Evolutionary conservation across 2,797 vertebrate genomes (phyloP), one percentile per base, ranked within the genome.

Genomic region (Molossus alvarezi): DNA sequence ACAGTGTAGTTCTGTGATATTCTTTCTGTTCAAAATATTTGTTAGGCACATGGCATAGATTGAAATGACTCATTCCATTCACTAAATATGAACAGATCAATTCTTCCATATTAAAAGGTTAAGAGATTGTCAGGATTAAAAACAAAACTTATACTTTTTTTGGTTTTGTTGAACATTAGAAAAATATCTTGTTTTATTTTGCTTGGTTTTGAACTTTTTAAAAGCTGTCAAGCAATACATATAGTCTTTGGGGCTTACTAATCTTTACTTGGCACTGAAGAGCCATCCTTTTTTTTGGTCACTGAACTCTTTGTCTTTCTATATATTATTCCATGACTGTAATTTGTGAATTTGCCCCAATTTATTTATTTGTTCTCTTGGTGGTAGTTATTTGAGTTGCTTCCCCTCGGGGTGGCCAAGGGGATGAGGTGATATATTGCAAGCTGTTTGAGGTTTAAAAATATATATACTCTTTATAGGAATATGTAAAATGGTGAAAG

Each of bases 311-410:
- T 64, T 86, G 57, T 2, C 23, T 80, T 86, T 67, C 14, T 86
- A 1, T 69, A 57, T 81, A 33, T 27, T 60, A 14, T 84, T 83
- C 53, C 11, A 17, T n/a, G 27, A 93, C 23, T 41, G 9, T 72
- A 65, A 23, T 65, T 81, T 67, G 17, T 94, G 71, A 89, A 23
- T 94, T 9, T 51, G 27, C 10, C 25, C 71, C 45, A 51, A 6
- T 67, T 76, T 83, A 48, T 83, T 23, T 73, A 15, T 82, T 23
- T 53, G 0, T 69, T 83, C 18, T 92, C 20, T 64, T 57, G 27
- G 2, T 84, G 81, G 45, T 91, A 23, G 13, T 83, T 77, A 69
- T 69, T 86, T 88, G 37, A 62, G 29, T 82, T 91, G 51, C n/a
- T 88, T 82, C 37, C 60, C 45, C 18, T 60, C 4, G 18, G 12